These are phyloP conservation scores for Bombyx mandarina DNA, from an alignment of 1,140 invertebrate species.

Conservation along the genomic window DNA sequence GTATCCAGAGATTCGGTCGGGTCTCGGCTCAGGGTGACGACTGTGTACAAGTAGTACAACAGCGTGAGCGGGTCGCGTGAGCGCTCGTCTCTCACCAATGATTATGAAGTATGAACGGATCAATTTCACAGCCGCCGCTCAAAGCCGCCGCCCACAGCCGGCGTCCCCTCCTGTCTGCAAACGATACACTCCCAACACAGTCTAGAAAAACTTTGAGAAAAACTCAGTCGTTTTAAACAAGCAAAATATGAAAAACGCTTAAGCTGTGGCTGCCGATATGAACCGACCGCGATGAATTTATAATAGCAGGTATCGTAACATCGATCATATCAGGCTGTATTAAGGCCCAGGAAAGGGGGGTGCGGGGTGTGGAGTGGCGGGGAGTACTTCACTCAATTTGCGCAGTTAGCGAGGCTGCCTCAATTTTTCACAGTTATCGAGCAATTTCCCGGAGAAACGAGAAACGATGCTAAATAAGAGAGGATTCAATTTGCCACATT, in stretches of 20 bases:
- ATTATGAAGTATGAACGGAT: slow-evolving; percentile 46
- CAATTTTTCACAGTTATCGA: slow-evolving; percentile 50
- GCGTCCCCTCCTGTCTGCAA: slow-evolving; percentile 1
- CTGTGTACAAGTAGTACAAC: slow-evolving; percentile 1
- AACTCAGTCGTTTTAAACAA: not conserved
- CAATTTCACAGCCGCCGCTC: slow-evolving; percentile 42
- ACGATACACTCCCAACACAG: slow-evolving; percentile 10
- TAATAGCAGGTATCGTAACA: slow-evolving; percentile 14
- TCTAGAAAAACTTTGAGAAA: slow-evolving; percentile 2
- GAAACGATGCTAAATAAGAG: slow-evolving; percentile 43
- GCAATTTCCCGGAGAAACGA: slow-evolving; percentile 22
- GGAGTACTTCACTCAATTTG: slow-evolving; percentile 49
- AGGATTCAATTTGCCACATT: slow-evolving; percentile 27
- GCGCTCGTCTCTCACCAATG: slow-evolving; percentile 18
- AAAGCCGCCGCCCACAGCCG: slow-evolving; percentile 17
- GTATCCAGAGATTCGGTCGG: not conserved
- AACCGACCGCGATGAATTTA: not conserved
- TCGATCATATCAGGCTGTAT: slow-evolving; percentile 7
- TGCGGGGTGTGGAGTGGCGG: not conserved
- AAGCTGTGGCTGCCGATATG: slow-evolving; percentile 10
- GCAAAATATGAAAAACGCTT: not conserved
- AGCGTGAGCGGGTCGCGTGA: slow-evolving; percentile 6
- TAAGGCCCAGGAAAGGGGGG: slow-evolving; percentile 3
- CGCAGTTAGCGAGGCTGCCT: slow-evolving; percentile 28
- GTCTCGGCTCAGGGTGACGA: not conserved